Evolutionary conservation across 2,113 vertebrate species (phyloP).

Genomic region (Nanorana parkeri): DNA sequence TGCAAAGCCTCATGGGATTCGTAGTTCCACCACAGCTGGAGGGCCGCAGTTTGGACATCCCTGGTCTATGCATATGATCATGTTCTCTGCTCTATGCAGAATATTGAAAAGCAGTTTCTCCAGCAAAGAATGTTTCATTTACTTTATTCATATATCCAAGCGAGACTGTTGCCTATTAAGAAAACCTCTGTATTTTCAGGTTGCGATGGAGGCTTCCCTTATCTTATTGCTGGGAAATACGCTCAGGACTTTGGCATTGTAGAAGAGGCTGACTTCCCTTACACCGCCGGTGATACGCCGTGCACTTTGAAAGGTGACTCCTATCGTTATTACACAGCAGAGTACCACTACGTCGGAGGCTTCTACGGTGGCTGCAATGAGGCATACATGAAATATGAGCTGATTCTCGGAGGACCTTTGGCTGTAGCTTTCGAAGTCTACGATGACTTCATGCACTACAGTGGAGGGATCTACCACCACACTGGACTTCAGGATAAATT

Average conservation of each 20-base stretch:
- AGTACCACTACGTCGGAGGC: constrained; percentile 92
- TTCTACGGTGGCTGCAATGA: constrained; percentile 96
- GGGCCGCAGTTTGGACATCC: too few species aligned
- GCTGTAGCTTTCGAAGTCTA: constrained; percentile 91
- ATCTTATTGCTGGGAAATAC: constrained; percentile 90
- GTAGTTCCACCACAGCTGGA: too few species aligned
- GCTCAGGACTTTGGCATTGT: constrained; percentile 92
- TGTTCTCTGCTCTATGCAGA: too few species aligned
- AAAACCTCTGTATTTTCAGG: constrained; percentile 68
- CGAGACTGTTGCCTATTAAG: neutral
- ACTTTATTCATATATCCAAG: too few species aligned
- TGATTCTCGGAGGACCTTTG: constrained; percentile 85
- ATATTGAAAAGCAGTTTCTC: too few species aligned
- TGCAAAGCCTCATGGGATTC: too few species aligned
- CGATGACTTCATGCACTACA: constrained; percentile 85
- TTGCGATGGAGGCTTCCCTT: constrained; percentile 93
- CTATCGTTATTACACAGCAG: constrained; percentile 76
- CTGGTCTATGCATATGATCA: too few species aligned
- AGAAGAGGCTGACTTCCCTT: constrained; percentile 90
- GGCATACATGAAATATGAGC: constrained; percentile 87
- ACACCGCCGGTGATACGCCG: constrained; percentile 73
- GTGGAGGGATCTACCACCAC: constrained; percentile 89
- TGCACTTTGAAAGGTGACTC: constrained; percentile 77
- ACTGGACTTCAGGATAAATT: constrained; percentile 81
- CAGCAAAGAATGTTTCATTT: too few species aligned